phyloP scores from a whole-genome alignment of 2,888 invertebrate species.

The Teleiodes luculella region DNA sequence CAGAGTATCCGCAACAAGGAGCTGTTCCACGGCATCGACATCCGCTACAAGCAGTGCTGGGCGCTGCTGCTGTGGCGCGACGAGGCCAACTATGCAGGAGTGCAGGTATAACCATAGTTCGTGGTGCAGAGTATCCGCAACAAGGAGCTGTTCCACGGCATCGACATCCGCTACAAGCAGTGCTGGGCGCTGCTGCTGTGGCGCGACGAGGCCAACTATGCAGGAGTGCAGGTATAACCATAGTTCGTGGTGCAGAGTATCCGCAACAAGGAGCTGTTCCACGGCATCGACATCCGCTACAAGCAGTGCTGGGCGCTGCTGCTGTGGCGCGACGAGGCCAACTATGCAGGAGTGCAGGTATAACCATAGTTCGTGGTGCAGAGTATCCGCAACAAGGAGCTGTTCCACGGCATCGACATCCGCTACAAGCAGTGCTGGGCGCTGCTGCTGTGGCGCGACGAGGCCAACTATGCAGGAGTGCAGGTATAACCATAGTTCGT shows the following conservation, averaged over 20 bases:
- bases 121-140: slow-evolving; percentile 92
- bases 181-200: slow-evolving; percentile 96
- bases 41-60: slow-evolving; percentile 93
- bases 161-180: slow-evolving; percentile 90
- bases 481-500: slow-evolving; percentile 55
- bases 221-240: slow-evolving; percentile 78
- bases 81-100: slow-evolving; percentile 86
- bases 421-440: slow-evolving; percentile 93
- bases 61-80: slow-evolving; percentile 95
- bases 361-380: slow-evolving; percentile 84
- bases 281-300: slow-evolving; percentile 91
- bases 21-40: slow-evolving; percentile 94
- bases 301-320: slow-evolving; percentile 94
- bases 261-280: slow-evolving; percentile 94
- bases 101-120: slow-evolving; percentile 80
- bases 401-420: slow-evolving; percentile 95
- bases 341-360: slow-evolving; percentile 84
- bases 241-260: slow-evolving; percentile 92
- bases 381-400: slow-evolving; percentile 80
- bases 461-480: slow-evolving; percentile 87
- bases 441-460: slow-evolving; percentile 93
- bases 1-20: slow-evolving; percentile 93
- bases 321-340: slow-evolving; percentile 92
- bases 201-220: slow-evolving; percentile 90
- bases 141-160: slow-evolving; percentile 95